Percentiles rank a stretch among this genome's conserved stretches.
Conservation (phyloP, 2,113 vertebrate genomes). For the Geococcyx californianus region DNA sequence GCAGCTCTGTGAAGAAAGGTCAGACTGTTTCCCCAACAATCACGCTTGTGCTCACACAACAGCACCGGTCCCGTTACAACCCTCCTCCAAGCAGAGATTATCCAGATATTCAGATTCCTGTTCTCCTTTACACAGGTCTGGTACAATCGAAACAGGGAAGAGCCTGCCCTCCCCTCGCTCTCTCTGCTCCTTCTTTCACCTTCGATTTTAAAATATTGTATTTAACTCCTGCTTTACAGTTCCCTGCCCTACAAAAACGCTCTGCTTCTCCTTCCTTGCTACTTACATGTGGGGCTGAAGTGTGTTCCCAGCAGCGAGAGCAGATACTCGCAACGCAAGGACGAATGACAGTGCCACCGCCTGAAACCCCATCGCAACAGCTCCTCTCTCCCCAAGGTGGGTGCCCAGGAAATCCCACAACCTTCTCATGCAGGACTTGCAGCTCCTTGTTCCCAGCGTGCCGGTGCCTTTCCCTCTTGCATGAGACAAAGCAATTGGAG, state of each 20-base stretch:
- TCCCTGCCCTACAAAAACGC: background rate
- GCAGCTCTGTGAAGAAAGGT: background rate
- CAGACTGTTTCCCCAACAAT: background rate
- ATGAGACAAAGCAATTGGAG: background rate
- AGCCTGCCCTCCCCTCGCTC: background rate
- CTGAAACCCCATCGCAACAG: background rate
- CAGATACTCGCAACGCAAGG: background rate
- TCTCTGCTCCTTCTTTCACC: background rate
- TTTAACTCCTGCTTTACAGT: background rate
- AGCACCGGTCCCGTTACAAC: background rate
- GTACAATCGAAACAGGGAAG: background rate
- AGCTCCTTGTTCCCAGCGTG: background rate
- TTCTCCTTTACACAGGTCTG: background rate
- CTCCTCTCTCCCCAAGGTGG: background rate
- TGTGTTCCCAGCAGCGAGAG: conserved; percentile 55
- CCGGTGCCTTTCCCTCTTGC: background rate
- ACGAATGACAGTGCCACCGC: conserved; percentile 1
- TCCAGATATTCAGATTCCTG: background rate
- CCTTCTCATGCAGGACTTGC: background rate
- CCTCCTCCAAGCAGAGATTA: background rate
- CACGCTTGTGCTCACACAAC: background rate
- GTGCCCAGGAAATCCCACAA: background rate
- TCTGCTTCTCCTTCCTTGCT: background rate
- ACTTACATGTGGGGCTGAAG: conserved; percentile 90
- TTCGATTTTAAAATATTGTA: background rate